Evolutionary conservation across 2,888 invertebrate genomes (phyloP), one percentile per base, ranked within the genome.

Genomic region (Machimus rusticus): DNA sequence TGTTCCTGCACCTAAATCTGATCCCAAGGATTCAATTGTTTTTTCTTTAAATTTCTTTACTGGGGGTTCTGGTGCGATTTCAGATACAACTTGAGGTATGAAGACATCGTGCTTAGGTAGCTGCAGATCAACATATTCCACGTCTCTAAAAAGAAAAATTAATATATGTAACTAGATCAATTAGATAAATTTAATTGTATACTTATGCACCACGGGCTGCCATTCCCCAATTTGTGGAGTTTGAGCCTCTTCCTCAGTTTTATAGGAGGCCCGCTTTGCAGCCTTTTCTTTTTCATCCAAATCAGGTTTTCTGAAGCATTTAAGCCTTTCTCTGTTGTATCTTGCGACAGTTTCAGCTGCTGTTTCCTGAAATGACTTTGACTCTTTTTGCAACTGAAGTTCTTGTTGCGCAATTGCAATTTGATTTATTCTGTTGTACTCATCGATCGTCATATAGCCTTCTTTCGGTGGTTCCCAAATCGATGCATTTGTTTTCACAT

Each of bases 401-500:
- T 94, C 93, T 89, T 93, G 93, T 78, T 93, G 93, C 89, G 94
- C 93, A 39, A 94, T 92, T 86, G 92, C 93, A 51, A 93, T 89
- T 90, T 94, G 90, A 90, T 94, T 93, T 39, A 93, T 92, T 84
- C 93, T 92, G 89, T 94, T 94, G 92, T 96, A 96, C 90, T 96
- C 95, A 76, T 93, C 93, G 86, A 96, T 91, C 28, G 95, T 95
- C 87, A 96, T 91, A 91, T 94, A 97, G 14, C 96, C 96, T 91
- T 95, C 96, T 82, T 93, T 93, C 0, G 98, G 97, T 9, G 95
- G 92, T 89, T 96, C 95, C 96, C 96, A 97, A 2, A 94, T 94
- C 0, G 97, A 95, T 93, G 96, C 97, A 93, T 96, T 96, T 51
- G 97, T 97, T 89, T 95, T 94, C 1, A 95, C 95, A 92, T 98